Evolutionary conservation across 2,113 vertebrate species (phyloP).

Genomic region (Callaeas wilsoni): DNA sequence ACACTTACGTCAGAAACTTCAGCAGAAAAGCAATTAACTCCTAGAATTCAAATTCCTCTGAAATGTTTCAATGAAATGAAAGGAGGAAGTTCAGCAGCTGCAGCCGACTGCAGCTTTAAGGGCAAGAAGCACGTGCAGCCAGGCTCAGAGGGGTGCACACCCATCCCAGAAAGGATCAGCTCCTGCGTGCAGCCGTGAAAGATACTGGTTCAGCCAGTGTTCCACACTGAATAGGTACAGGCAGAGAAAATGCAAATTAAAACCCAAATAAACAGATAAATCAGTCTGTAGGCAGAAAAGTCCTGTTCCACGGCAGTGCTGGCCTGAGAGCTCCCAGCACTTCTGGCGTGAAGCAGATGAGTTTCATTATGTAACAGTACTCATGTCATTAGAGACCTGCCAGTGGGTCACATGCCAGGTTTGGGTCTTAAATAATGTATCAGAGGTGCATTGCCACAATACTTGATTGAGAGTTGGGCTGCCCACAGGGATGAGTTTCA

Average conservation of each 20-base stretch:
- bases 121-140: not conserved
- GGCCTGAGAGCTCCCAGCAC: not conserved
- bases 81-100: not conserved
- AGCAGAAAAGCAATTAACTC: not conserved
- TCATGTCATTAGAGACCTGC: conserved; percentile 40
- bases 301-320: not conserved
- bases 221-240: not conserved
- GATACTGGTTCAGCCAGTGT: not conserved
- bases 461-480: not conserved
- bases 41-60: not conserved
- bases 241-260: not conserved
- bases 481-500: not conserved
- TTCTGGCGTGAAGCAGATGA: not conserved
- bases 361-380: conserved; percentile 28
- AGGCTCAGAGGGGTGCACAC: not conserved
- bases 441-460: not conserved
- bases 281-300: not conserved
- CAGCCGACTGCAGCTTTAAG: not conserved
- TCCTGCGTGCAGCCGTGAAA: not conserved
- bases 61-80: conserved; percentile 22
- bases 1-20: not conserved
- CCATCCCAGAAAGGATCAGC: not conserved
- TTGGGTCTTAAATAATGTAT: conserved; percentile 19
- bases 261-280: not conserved
- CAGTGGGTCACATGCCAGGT: not conserved